phyloP scores from a whole-genome alignment of 2,113 vertebrate genomes.

The Salminus brasiliensis region DNA sequence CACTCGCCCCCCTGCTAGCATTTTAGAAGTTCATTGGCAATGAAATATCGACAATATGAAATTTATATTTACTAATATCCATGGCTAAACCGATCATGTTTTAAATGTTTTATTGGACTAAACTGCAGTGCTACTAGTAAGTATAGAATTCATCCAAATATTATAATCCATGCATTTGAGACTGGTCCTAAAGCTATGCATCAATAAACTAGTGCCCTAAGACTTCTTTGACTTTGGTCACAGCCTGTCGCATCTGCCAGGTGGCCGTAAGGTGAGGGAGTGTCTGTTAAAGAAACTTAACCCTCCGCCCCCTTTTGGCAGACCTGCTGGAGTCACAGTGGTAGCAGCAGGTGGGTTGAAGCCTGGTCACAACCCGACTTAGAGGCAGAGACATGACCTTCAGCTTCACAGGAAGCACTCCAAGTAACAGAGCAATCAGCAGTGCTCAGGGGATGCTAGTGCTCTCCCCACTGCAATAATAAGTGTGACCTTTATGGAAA shows the following conservation, averaged over 20 bases:
- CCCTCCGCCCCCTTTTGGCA: not conserved
- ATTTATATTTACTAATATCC: no score
- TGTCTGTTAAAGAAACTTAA: not conserved
- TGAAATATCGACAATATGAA: no score
- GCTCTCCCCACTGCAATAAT: not conserved
- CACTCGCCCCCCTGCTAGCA: no score
- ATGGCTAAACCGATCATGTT: no score
- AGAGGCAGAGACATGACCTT: slow-evolving; percentile 38
- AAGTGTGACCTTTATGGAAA: slow-evolving; percentile 37
- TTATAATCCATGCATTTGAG: no score
- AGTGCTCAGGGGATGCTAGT: slow-evolving; percentile 3
- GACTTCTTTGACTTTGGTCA: not conserved
- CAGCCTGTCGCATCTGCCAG: not conserved
- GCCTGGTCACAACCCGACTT: slow-evolving; percentile 14
- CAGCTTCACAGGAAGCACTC: slow-evolving; percentile 27
- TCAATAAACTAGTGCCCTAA: not conserved
- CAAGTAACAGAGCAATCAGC: slow-evolving; percentile 37
- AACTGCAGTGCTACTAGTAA: no score
- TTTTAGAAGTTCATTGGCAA: no score
- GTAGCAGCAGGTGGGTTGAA: slow-evolving; percentile 13
- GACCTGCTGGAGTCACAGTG: slow-evolving; percentile 13
- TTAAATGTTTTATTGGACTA: no score
- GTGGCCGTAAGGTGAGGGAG: not conserved
- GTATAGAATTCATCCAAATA: no score
- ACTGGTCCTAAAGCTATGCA: not conserved